These are phyloP conservation scores for Harlomillsia oculata DNA, from an alignment of 1,140 invertebrate genomes.

Conservation along the genomic window DNA sequence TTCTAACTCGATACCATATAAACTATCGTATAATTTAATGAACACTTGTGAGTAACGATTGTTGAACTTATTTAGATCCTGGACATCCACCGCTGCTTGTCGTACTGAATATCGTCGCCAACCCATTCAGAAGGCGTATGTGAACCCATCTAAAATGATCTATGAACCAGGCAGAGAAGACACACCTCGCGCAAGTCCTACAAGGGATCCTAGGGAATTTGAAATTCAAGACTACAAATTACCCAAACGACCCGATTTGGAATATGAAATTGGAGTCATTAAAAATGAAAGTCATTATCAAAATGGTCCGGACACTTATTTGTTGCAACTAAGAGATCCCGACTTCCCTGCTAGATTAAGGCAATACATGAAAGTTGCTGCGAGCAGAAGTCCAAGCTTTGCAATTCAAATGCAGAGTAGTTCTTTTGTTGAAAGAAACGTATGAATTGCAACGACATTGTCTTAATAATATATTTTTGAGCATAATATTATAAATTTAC, in stretches of 20 bases:
- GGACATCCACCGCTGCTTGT: constrained; percentile 80
- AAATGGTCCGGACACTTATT: constrained; percentile 88
- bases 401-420: constrained; percentile 41
- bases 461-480: too few species aligned
- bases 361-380: constrained; percentile 86
- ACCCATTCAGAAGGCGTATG: constrained; percentile 65
- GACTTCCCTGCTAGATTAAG: constrained; percentile 81
- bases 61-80: too few species aligned
- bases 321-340: constrained; percentile 81
- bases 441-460: constrained; percentile 42
- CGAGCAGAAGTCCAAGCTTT: constrained; percentile 54
- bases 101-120: constrained; percentile 71
- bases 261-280: constrained; percentile 68
- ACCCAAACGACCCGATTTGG: constrained; percentile 51
- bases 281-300: constrained; percentile 86
- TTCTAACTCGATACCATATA: too few species aligned
- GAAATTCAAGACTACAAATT: constrained; percentile 57
- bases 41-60: too few species aligned
- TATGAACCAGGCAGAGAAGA: constrained; percentile 73
- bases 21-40: too few species aligned
- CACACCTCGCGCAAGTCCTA: constrained; percentile 46
- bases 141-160: constrained; percentile 85
- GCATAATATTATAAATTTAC: not conserved
- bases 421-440: constrained; percentile 61
- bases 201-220: constrained; percentile 45